Percentiles rank a stretch among this genome's conserved stretches.
Evolutionary conservation across 2,797 vertebrate genomes (phyloP).

Genomic region (Hirundo rustica): DNA sequence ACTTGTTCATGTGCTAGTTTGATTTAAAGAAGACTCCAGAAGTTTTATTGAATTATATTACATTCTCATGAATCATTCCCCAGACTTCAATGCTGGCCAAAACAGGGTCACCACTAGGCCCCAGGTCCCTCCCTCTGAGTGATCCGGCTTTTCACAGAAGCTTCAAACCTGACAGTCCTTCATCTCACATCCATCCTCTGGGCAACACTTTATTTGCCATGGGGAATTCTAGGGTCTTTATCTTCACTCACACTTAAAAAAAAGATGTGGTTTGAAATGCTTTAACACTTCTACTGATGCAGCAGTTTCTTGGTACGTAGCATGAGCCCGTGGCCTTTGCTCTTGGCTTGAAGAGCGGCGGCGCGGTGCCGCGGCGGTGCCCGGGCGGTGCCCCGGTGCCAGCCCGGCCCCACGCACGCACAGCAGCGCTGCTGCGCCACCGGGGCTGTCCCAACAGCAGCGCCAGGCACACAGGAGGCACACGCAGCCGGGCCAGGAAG

Average conservation of each 20-base stretch:
- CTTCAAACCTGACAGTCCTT: not conserved
- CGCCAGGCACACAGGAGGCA: not conserved
- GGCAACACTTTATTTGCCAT: not conserved
- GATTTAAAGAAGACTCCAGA: conserved; percentile 27
- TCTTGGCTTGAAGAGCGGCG: fast-evolving
- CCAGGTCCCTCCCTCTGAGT: not conserved
- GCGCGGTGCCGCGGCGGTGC: not conserved
- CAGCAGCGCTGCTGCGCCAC: not conserved
- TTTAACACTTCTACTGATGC: not conserved
- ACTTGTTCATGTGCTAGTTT: not conserved
- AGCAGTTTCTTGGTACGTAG: not conserved
- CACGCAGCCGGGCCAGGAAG: not conserved
- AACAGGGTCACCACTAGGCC: not conserved
- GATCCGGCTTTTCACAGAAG: not conserved
- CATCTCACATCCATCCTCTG: not conserved
- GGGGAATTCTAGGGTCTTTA: not conserved
- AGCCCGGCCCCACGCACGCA: not conserved
- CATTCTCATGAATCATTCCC: not conserved
- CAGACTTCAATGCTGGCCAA: not conserved
- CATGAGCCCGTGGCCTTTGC: not conserved
- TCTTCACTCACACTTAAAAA: not conserved
- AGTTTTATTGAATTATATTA: not conserved
- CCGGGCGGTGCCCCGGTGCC: not conserved
- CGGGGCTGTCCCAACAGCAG: not conserved
- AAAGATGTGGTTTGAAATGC: not conserved